A percentile compares a stretch with the other conserved stretches of the same genome.
phyloP scores from a whole-genome alignment of 1,140 invertebrate genomes.

The Plectrocnemia conspersa region DNA sequence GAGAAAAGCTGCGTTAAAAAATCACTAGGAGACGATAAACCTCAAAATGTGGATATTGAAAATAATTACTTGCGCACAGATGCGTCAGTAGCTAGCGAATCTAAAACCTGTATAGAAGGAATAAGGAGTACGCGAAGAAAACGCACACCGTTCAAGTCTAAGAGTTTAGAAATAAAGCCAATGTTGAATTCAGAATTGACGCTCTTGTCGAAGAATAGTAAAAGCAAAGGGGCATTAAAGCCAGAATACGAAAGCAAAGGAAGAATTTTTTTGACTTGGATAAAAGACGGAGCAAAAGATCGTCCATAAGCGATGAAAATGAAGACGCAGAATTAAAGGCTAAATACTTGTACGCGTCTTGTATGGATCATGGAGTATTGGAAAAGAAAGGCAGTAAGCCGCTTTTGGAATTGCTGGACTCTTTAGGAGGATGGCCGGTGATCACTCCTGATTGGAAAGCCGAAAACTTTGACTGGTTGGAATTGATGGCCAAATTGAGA shows the following conservation, averaged over 20 bases:
- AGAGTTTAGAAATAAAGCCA: too few relatives aligned
- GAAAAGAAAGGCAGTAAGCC: conserved; percentile 66
- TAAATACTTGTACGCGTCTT: conserved; percentile 76
- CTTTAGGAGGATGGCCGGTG: conserved; percentile 83
- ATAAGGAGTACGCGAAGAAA: not conserved
- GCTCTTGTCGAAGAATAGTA: too few relatives aligned
- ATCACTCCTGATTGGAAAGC: conserved; percentile 60
- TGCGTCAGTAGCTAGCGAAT: conserved; percentile 5
- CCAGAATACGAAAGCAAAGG: not conserved
- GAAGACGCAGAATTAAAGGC: conserved; percentile 65
- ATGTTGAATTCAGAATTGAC: too few relatives aligned
- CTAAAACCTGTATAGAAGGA: too few relatives aligned
- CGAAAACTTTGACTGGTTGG: conserved; percentile 67
- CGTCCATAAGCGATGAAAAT: conserved; percentile 15
- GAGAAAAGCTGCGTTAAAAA: conserved; percentile 28
- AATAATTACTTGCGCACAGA: conserved; percentile 19
- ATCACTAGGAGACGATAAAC: not conserved
- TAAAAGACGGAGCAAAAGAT: not conserved
- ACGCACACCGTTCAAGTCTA: not conserved
- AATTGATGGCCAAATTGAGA: conserved; percentile 68
- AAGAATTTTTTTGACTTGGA: not conserved
- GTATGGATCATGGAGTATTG: conserved; percentile 73
- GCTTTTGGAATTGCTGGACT: conserved; percentile 63
- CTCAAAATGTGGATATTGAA: conserved; percentile 12
- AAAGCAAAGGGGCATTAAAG: too few relatives aligned